These are phyloP conservation scores for Nephila pilipes DNA, from an alignment of 1,140 invertebrate genomes.

Conservation along the genomic window DNA sequence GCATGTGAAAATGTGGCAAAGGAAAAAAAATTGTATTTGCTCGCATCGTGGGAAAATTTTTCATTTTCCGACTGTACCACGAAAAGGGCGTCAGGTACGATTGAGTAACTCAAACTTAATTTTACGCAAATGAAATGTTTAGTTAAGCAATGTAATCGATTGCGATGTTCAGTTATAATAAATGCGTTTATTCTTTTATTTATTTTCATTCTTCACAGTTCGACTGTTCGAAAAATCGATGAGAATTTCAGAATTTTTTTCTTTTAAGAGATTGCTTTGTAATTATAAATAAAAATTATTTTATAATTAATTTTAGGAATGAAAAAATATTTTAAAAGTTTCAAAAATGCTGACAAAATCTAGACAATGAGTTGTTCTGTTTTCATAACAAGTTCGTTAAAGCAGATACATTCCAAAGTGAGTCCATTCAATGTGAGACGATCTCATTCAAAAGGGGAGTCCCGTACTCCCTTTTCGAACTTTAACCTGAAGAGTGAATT, in stretches of 20 bases:
- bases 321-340: no score
- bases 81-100: constrained; percentile 9
- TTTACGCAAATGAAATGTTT: constrained; percentile 6
- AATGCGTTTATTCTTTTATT: background rate
- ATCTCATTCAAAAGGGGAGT: no score
- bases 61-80: background rate
- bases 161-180: background rate
- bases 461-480: no score
- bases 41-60: background rate
- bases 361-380: no score
- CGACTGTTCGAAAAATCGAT: background rate
- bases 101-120: background rate
- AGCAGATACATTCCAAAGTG: no score
- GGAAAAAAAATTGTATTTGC: background rate
- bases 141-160: background rate
- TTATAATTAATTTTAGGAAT: no score
- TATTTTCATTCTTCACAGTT: background rate
- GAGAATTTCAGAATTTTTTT: background rate
- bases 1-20: background rate
- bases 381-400: no score
- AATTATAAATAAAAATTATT: no score
- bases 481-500: no score
- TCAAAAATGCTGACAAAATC: no score
- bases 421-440: no score
- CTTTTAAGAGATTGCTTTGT: no score